Base-by-base conservation (phyloP, 2,797 vertebrate genomes). In the Momotus momota region DNA sequence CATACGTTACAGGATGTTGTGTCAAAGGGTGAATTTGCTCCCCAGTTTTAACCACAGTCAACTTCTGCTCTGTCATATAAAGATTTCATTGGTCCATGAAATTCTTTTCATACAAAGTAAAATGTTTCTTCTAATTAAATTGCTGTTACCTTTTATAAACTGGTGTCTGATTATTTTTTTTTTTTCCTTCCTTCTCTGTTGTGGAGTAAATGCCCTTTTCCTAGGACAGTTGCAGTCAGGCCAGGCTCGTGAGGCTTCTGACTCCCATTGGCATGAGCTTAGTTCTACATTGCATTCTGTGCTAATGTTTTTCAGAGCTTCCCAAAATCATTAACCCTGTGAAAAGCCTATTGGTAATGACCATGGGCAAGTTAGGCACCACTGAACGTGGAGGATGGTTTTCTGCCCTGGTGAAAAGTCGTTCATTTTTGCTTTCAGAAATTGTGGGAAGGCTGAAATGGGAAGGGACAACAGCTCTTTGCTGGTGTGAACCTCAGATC, bases 311-410 rank as follows among this genome's bases (percentile, higher is more conserved):
- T 93, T 72, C 43, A 79, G 79, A 81, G 60, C 74, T 82, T 89
- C 43, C 54, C 62, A 75, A 93, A 89, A 89, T 87, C 78, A 89
- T 95, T 91, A 94, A 95, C 58, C 17, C 58, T 75, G 18, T 46
- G 85, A 67, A 89, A 96, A 95, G 85, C 25, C 38, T 61, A 49
- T 72, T 79, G 49, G 38, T 9, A 6, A 69, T 81, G 81, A 75
- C 77, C 67, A 58, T 65, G 74, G 60, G 67, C 61, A 75, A 83
- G 49, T 61, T 51, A 58, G 58, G 60, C 54, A 69, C n/a, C 38
- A 31, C 29, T 75, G 66, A 81, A 19, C 13, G 16, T 19, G 4
- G 35, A 81, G 61, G 65, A 58, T 43, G 11, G 15, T 55, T 25
- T 81, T 48, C 52, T 60, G 60, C 19, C 21, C 40, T 74, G 61